A percentile compares a stretch with the other conserved stretches of the same genome.
Evolutionary conservation across 1,140 invertebrate genomes (phyloP).

Genomic region (Pectinophora gossypiella): DNA sequence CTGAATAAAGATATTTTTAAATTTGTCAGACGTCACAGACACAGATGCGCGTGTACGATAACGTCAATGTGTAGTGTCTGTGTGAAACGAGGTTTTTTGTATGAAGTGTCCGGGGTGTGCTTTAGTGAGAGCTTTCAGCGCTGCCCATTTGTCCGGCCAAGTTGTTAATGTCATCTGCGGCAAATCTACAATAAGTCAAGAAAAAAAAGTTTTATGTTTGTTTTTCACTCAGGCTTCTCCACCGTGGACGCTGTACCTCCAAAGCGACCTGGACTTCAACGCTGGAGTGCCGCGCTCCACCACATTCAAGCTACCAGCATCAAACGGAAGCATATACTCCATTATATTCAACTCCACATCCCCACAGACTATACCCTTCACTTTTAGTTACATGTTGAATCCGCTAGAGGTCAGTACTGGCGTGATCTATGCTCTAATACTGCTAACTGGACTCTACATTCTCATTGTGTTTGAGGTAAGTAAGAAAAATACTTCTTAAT

Average conservation of each 20-base stretch:
- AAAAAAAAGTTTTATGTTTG: neutral
- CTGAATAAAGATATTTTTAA: too few species aligned
- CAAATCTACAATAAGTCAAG: too few species aligned
- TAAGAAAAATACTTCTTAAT: too few species aligned
- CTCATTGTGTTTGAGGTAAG: constrained; percentile 89
- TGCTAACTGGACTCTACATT: constrained; percentile 84
- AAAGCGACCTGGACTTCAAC: constrained; percentile 32
- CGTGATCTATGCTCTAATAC: constrained; percentile 81
- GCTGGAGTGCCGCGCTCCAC: constrained; percentile 26
- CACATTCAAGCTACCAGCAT: constrained; percentile 18
- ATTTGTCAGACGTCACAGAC: too few species aligned
- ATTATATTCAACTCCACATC: constrained; percentile 5
- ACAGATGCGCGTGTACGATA: too few species aligned
- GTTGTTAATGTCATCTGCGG: too few species aligned
- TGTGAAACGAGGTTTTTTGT: too few species aligned
- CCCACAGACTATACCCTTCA: constrained; percentile 74
- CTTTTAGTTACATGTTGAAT: constrained; percentile 76
- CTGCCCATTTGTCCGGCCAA: too few species aligned
- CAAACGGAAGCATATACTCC: neutral
- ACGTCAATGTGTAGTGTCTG: too few species aligned
- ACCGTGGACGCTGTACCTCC: constrained; percentile 25
- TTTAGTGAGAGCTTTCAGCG: too few species aligned
- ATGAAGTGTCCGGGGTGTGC: too few species aligned
- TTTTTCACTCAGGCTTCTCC: constrained; percentile 26
- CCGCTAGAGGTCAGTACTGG: constrained; percentile 79